Base-by-base conservation (phyloP, 2,797 vertebrate genomes). In the Prionace glauca region DNA sequence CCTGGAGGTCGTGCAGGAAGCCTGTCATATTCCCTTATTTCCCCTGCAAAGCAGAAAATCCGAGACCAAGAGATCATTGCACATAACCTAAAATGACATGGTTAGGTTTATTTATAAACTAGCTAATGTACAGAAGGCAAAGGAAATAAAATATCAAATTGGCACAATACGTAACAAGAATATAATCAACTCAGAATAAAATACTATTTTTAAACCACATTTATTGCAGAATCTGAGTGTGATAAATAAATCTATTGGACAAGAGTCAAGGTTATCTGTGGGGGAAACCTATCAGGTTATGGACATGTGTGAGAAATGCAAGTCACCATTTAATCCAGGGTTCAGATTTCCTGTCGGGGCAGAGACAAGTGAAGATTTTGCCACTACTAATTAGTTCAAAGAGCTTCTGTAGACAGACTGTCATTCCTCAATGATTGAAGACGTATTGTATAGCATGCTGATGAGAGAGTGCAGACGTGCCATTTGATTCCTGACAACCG, bases 391-490 rank as follows among this genome's bases (percentile, higher is more conserved):
- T 92, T 41, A 92, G 90, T 69, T n/a, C 62, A 92, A 92, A 69
- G 90, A 92, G n/a, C 62, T n/a, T 92, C n/a, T 92, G 90, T 69
- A 92, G 62, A 24, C 90, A 36, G 62, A 67, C 65, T 67, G 90
- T 92, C 90, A 92, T 92, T 69, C n/a, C 24, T 92, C 62, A 69
- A 24, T 67, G 90, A 92, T 69, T 92, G 90, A 92, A 92, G 62
- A 69, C 62, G 14, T 62, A 12, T 67, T 92, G 90, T 11, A 67
- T 69, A 24, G 32, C 67, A 92, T 92, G 90, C 65, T 92, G 90
- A 92, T 92, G 90, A 69, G 62, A 22, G 22, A n/a, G 90, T 92
- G n/a, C 65, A 22, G 90, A 24, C 90, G 69, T 92, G 62, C 18
- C 62, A 41, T 67, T 69, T 92, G 90, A 92, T 69, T 92, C 41